Evolutionary conservation across 2,113 vertebrate species (phyloP), one percentile per base, ranked within the genome.

Genomic region (Bos javanicus): DNA sequence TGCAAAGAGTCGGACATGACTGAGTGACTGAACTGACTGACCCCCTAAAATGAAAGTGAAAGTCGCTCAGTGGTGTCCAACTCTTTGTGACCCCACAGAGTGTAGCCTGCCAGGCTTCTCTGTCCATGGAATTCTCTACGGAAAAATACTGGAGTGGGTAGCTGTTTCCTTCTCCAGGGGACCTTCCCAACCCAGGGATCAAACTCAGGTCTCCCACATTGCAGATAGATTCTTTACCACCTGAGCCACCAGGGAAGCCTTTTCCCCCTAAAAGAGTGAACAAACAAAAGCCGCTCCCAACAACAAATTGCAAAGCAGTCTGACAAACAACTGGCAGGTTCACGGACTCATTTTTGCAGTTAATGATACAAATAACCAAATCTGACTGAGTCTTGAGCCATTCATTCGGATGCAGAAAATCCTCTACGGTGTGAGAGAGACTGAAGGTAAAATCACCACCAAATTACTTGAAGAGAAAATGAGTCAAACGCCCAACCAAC

Each of bases 391-490:
- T 83, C 48, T 57, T 33, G 54, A 86, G 62, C 67, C 89, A 95
- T 87, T 78, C 82, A 48, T 94, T 56, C 67, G 43, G 95, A 97
- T 86, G 74, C 85, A 81, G 96, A 82, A 14, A 87, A 84, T 85
- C 96, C 71, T 91, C 3, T 1, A 81, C 15, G 19, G 67, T 82
- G 54, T 78, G 91, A 59, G 50, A 67, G 39, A 96, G 87, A 89
- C 74, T 2, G 92, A 97, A 95, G 96, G 93, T 23, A 76, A 98
- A 98, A 95, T 85, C 88, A 97, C 36, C 54, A 90, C 97, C 94
- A 97, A 97, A 94, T 95, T 94, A 98, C 98, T 94, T 92, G 84
- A 94, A 95, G 39, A 98, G 78, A 96, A 98, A 98, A 98, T 94
- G 90, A 98, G 95, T 93, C 95, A 98, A 98, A 98, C 89, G 89